Percentiles rank a stretch among this genome's conserved stretches.
These are phyloP conservation scores for Eupithecia pulchellata DNA, from an alignment of 2,888 invertebrate species.

Conservation along the genomic window DNA sequence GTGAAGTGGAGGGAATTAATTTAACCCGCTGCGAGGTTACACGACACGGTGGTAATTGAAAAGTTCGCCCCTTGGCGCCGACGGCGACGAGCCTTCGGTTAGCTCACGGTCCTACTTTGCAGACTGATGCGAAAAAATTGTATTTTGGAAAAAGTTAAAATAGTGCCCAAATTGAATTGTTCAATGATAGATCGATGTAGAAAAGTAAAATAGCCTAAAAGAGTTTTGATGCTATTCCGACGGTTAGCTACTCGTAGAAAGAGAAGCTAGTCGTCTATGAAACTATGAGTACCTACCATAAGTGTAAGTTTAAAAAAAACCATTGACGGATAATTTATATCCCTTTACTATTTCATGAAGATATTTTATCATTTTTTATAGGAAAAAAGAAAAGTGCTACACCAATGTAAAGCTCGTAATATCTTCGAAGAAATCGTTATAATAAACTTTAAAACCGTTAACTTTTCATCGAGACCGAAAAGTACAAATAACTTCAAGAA, in stretches of 20 bases:
- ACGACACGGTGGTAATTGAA: conserved; percentile 66
- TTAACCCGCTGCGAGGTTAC: conserved; percentile 86
- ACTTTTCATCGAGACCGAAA: conserved; percentile 68
- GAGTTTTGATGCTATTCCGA: conserved; percentile 14
- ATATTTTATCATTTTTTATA: not conserved
- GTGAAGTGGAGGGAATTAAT: conserved; percentile 86
- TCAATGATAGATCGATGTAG: not conserved
- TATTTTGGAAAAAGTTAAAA: not conserved
- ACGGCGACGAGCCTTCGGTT: conserved; percentile 56
- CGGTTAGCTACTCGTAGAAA: conserved; percentile 12
- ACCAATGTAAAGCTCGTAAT: not conserved
- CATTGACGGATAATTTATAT: no score
- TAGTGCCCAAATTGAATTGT: not conserved
- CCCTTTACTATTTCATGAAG: not conserved
- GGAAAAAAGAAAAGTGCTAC: not conserved
- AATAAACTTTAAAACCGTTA: conserved; percentile 60
- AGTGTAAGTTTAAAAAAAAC: no score
- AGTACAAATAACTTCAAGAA: conserved; percentile 60
- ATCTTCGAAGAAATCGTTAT: conserved; percentile 1
- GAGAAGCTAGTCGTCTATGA: no score
- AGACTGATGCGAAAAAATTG: conserved; percentile 1
- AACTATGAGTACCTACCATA: no score
- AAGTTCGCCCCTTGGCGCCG: conserved; percentile 53
- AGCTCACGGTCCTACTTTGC: conserved; percentile 44
- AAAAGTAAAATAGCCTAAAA: no score